Base-by-base conservation (phyloP, 2,113 vertebrate species). In the Struthio camelus region DNA sequence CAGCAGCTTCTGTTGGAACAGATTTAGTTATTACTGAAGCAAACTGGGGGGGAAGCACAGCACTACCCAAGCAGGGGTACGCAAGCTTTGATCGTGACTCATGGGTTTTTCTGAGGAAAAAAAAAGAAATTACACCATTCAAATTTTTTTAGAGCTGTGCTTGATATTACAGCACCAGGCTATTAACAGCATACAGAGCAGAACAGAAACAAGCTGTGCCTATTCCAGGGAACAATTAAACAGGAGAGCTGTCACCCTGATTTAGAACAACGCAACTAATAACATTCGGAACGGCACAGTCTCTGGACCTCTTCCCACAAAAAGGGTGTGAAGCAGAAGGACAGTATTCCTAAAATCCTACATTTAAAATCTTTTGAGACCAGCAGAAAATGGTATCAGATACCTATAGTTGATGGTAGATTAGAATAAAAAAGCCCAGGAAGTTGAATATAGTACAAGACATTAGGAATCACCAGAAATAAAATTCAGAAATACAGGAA, bases 11-110 rank as follows among this genome's bases (percentile, higher is more conserved):
- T 64, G 24, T 5, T 64, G 80, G 69, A 80, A 59, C 27, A 58
- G 85, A 59, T 87, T 82, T 44, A 80, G 40, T 59, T 32, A 20
- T 16, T 16, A 62, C 2, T 13, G n/a, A 11, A 30, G 20, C 36
- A 32, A 0, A 1, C 4, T 23, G 12, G 14, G 34, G 9, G 3
- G 3, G 46, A 81, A 11, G 0, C 25, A 13, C 34, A 11, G 3
- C 9, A 1, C 16, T 5, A 5, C 2, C 34, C 46, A 48, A 62
- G 40, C 72, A 62, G 77, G 40, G 46, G 66, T 44, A 72, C 25
- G 50, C 2, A 3, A 9, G 44, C 87, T 69, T 59, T 36, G 58
- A 4, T 10, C n/a, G 40, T 4, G 48, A 6, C 65, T 59, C 20
- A 0, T 0, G 17, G 65, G 38, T 9, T 9, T 71, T 42, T 36